These are phyloP conservation scores for Tricholauxania praeusta DNA, from an alignment of 2,888 invertebrate genomes.

Conservation along the genomic window DNA sequence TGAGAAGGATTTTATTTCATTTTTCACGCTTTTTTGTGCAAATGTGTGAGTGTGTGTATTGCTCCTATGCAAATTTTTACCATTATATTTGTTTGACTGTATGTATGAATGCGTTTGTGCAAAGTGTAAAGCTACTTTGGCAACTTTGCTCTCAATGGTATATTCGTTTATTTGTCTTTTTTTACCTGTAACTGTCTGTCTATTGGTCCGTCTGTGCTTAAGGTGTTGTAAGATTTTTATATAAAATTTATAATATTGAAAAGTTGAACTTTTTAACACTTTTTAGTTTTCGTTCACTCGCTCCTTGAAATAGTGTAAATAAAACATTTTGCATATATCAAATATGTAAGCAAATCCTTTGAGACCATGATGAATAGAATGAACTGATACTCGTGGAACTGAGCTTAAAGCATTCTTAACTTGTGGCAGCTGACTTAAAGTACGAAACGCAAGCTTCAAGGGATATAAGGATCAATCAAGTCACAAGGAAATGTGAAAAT, in stretches of 20 bases:
- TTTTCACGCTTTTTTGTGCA: conserved; percentile 18
- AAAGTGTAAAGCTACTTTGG: conserved; percentile 15
- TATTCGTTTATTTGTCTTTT: too few species aligned
- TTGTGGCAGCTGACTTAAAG: too few species aligned
- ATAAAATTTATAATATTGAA: too few species aligned
- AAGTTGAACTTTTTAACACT: too few species aligned
- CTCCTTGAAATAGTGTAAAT: background rate
- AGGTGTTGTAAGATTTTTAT: conserved; percentile 13
- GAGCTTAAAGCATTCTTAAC: too few species aligned
- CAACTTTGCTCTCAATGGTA: background rate
- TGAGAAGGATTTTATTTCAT: conserved; percentile 26
- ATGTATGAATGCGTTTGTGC: conserved; percentile 9
- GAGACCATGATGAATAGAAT: background rate
- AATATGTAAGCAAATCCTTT: background rate
- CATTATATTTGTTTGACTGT: conserved; percentile 24
- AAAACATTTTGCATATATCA: background rate
- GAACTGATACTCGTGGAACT: too few species aligned
- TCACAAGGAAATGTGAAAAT: too few species aligned
- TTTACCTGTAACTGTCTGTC: background rate
- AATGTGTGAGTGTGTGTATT: conserved; percentile 29
- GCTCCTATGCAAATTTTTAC: conserved; percentile 31
- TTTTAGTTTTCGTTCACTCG: background rate
- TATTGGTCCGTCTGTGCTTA: background rate
- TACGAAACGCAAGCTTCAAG: too few species aligned
- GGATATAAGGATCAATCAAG: too few species aligned